phyloP scores from a whole-genome alignment of 2,888 invertebrate species.

The Apodemia duryi region DNA sequence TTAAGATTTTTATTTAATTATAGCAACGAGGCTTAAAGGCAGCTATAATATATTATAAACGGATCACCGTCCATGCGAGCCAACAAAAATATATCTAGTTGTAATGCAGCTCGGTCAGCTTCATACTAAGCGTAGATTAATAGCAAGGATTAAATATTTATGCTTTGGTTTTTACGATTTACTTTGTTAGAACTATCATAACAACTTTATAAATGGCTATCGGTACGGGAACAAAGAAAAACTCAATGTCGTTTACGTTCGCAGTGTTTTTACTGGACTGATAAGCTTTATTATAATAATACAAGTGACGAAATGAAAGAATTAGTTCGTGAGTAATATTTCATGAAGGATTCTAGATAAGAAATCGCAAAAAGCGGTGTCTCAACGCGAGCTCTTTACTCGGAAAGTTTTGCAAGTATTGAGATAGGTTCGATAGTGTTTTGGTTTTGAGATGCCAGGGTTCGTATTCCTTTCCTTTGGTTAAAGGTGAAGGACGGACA shows the following conservation, averaged over 20 bases:
- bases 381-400: constrained; percentile 53
- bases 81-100: constrained; percentile 36
- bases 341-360: constrained; percentile 62
- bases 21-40: constrained; percentile 45
- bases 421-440: constrained; percentile 51
- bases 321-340: constrained; percentile 62
- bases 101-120: constrained; percentile 34
- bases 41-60: constrained; percentile 41
- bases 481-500: constrained; percentile 66
- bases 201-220: constrained; percentile 7
- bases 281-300: background rate
- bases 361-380: constrained; percentile 62
- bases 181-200: constrained; percentile 6
- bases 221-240: constrained; percentile 10
- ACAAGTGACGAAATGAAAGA: constrained; percentile 53
- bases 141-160: constrained; percentile 17
- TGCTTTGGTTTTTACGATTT: background rate
- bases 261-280: background rate
- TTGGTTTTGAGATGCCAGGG: constrained; percentile 45
- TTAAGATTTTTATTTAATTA: constrained; percentile 57
- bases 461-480: constrained; percentile 49
- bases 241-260: background rate
- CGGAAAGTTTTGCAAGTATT: constrained; percentile 63
- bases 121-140: constrained; percentile 22
- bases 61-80: constrained; percentile 38